Conservation (phyloP, 2,888 invertebrate species). For the Yponomeuta plumbellus region DNA sequence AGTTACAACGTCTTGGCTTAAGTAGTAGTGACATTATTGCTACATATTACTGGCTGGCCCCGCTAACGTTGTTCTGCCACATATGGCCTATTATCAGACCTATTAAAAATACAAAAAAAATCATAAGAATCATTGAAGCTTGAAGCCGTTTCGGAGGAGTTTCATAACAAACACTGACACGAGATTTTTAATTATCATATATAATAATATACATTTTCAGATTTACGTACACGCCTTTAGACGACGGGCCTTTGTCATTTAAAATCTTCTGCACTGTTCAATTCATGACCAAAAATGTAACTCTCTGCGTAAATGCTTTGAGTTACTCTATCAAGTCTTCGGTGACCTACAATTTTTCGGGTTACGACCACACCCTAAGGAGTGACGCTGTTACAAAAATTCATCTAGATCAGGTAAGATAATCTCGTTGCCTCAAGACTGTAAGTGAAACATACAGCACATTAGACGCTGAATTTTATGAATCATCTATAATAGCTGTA, state of each 20-base stretch:
- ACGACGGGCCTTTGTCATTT: conserved; percentile 73
- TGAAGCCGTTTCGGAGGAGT: too few species aligned
- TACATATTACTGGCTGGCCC: too few species aligned
- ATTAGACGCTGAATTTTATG: too few species aligned
- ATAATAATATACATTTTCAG: conserved; percentile 41
- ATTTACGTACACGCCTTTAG: conserved; percentile 70
- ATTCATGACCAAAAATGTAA: conserved; percentile 67
- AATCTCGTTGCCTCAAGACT: too few species aligned
- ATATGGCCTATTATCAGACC: too few species aligned
- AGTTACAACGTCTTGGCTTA: not conserved
- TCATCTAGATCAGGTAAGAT: conserved; percentile 57
- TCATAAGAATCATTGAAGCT: too few species aligned
- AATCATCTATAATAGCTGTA: too few species aligned
- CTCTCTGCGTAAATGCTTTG: conserved; percentile 67
- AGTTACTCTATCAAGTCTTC: conserved; percentile 72
- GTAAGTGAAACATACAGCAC: too few species aligned
- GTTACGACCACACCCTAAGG: conserved; percentile 52
- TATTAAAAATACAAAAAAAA: too few species aligned
- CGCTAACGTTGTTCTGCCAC: too few species aligned
- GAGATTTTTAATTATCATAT: too few species aligned
- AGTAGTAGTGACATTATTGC: not conserved
- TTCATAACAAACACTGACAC: conserved; percentile 3
- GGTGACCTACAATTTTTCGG: conserved; percentile 63
- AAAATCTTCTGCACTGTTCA: conserved; percentile 73
- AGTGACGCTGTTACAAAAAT: conserved; percentile 58